These are phyloP conservation scores for Trichopoda pennipes DNA, from an alignment of 2,888 invertebrate genomes.

Conservation along the genomic window DNA sequence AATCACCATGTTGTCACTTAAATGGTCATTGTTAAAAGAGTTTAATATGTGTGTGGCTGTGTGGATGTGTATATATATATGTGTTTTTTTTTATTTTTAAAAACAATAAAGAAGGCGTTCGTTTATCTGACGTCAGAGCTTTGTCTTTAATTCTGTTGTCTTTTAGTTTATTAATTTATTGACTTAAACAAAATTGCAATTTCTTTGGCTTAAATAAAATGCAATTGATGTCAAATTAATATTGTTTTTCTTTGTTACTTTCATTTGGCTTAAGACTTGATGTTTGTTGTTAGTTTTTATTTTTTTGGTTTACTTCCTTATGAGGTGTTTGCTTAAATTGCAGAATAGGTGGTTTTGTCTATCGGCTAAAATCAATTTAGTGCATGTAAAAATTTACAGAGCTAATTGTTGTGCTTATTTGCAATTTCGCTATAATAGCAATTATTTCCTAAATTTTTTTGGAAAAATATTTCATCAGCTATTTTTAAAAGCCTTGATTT, in stretches of 20 bases:
- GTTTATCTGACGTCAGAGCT: conserved; percentile 56
- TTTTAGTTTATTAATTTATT: background rate
- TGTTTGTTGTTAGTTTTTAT: too few relatives aligned
- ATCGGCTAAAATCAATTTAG: background rate
- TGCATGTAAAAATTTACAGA: background rate
- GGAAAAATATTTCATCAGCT: too few relatives aligned
- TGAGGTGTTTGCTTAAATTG: background rate
- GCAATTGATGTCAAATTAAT: too few relatives aligned
- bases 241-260: background rate
- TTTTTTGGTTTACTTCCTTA: background rate
- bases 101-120: conserved; percentile 28
- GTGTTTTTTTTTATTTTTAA: too few relatives aligned
- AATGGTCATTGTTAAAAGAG: conserved; percentile 27
- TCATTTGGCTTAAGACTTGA: background rate
- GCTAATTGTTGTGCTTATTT: too few relatives aligned
- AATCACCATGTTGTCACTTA: conserved; percentile 57
- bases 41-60: conserved; percentile 1
- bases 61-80: background rate
- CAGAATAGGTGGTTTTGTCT: background rate
- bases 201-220: background rate
- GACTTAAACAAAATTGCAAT: background rate
- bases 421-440: too few relatives aligned
- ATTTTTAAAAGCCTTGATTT: too few relatives aligned
- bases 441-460: too few relatives aligned
- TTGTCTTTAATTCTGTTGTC: background rate